These are phyloP conservation scores for Paratrypauchen microcephalus DNA, from an alignment of 2,797 vertebrate genomes.

Conservation along the genomic window DNA sequence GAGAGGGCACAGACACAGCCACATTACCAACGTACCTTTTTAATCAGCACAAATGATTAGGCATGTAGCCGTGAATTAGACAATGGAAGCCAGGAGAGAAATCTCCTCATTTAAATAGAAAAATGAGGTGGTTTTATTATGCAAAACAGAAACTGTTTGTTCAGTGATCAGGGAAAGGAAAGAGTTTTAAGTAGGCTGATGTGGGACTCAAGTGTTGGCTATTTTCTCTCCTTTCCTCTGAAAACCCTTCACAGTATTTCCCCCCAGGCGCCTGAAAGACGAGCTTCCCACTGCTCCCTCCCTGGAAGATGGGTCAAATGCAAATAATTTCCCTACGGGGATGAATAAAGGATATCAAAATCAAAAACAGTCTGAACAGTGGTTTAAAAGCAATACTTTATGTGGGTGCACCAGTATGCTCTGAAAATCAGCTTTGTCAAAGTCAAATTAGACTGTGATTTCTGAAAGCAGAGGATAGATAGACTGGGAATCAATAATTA, in stretches of 20 bases:
- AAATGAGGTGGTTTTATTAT: background rate
- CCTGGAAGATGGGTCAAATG: too few relatives aligned
- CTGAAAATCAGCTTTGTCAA: background rate
- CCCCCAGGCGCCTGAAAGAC: too few relatives aligned
- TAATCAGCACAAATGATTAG: slow-evolving; percentile 4
- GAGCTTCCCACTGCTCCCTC: too few relatives aligned
- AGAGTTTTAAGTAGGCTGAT: background rate
- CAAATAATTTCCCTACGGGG: too few relatives aligned
- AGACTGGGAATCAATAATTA: background rate
- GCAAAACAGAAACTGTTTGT: background rate
- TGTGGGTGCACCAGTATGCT: background rate
- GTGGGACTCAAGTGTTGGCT: background rate
- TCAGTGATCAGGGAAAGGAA: background rate
- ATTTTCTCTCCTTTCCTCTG: background rate
- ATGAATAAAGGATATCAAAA: too few relatives aligned
- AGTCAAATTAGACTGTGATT: background rate
- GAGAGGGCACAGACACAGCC: background rate
- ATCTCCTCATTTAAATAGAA: background rate
- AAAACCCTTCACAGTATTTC: too few relatives aligned
- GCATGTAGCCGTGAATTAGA: background rate
- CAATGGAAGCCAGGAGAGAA: background rate
- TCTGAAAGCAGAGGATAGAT: background rate
- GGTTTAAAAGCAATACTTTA: background rate
- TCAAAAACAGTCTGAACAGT: background rate
- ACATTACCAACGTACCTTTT: background rate